Evolutionary conservation across 2,888 invertebrate species (phyloP), one percentile per base, ranked within the genome.

Genomic region (Synanthedon myopaeformis): DNA sequence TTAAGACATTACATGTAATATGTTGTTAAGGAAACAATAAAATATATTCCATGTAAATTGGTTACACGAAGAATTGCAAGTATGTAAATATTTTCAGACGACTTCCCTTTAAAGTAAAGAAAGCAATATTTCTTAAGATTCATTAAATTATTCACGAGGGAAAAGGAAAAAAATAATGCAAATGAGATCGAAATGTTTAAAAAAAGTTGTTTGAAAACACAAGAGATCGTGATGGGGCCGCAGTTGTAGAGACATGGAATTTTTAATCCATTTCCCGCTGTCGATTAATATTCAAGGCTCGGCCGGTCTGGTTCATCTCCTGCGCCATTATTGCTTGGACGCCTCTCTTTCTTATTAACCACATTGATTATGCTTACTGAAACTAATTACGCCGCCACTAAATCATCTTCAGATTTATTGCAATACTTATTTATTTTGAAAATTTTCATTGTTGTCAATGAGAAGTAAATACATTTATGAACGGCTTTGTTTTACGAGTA

Each of bases 301-400:
- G 85, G 69, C 66, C 77, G 79, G 88, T 88, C 88, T 88, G 88
- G 86, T 80, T 88, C 88, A 88, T 88, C 88, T 88, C 88, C 88
- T 88, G 57, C 65, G 61, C 74, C 74, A 76, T 82, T 86, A 87
- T 86, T 82, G 81, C 79, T 72, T 69, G 83, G 83, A 76, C 82
- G 76, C 66, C 76, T 72, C 70, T 69, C 59, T 42, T 56, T 41
- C 13, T 45, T 23, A 41, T 35, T 56, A 56, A 64, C 69, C 66
- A 66, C 82, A 85, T 85, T 86, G 86, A 85, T 86, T 86, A 79
- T 68, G 23, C 51, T 35, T 66, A 64, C 51, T 23, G 66, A 64
- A 78, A 76, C 81, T 84, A 84, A 86, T 86, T 85, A 78, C 76
- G 75, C 35, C 35, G 75, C 35, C 10, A 10, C 35, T 35, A 10